Evolutionary conservation across 2,113 vertebrate species (phyloP).

Genomic region (Eidolon helvum): DNA sequence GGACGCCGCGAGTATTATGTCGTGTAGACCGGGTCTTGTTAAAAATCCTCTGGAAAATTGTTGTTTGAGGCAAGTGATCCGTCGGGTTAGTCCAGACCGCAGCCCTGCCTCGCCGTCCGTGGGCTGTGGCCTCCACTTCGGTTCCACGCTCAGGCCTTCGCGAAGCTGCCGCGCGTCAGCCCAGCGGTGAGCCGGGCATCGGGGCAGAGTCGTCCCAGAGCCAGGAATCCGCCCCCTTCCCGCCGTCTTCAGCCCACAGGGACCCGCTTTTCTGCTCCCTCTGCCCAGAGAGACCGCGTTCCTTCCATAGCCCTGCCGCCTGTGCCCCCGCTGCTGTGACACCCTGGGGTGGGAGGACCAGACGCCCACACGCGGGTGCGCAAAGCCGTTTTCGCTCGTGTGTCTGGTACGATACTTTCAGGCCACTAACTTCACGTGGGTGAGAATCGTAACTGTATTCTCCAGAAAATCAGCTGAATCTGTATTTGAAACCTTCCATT

Average conservation of each 20-base stretch:
- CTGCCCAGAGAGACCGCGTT: background rate
- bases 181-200: accelerated
- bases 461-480: background rate
- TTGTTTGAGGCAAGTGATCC: background rate
- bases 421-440: background rate
- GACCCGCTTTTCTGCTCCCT: background rate
- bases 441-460: background rate
- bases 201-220: background rate
- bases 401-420: background rate
- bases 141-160: background rate
- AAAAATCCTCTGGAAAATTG: background rate
- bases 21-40: background rate
- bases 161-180: accelerated
- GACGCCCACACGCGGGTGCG: accelerated
- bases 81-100: background rate
- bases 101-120: background rate
- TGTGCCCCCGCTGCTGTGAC: accelerated
- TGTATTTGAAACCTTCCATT: background rate
- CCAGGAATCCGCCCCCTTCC: background rate
- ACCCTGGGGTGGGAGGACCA: background rate
- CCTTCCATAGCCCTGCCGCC: background rate
- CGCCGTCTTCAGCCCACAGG: too few species aligned
- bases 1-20: background rate
- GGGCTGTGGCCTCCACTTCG: background rate
- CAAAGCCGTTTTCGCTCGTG: background rate